phyloP scores from a whole-genome alignment of 2,113 vertebrate species.

The Peromyscus polionotus region DNA sequence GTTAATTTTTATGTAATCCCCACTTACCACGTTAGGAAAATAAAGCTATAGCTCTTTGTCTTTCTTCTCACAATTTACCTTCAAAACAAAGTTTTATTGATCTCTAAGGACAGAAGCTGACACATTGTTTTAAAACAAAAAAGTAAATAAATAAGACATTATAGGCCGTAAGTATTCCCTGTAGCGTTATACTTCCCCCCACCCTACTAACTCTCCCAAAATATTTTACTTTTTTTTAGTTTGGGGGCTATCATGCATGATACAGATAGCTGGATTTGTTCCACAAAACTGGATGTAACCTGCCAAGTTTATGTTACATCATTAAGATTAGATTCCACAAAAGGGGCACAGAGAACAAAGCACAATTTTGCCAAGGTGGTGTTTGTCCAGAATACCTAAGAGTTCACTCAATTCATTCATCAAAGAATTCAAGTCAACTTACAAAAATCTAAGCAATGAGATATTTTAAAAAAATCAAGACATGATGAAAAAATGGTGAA shows the following conservation, averaged over 20 bases:
- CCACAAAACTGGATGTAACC: neutral
- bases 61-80: neutral
- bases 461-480: constrained; percentile 15
- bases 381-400: constrained; percentile 10
- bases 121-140: neutral
- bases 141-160: neutral
- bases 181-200: neutral
- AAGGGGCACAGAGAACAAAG: neutral
- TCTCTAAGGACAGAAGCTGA: neutral
- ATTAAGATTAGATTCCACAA: constrained; percentile 12
- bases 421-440: constrained; percentile 32
- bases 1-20: neutral
- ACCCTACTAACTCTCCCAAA: neutral
- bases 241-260: neutral
- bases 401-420: neutral
- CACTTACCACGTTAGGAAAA: neutral
- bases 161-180: neutral
- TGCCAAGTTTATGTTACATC: neutral
- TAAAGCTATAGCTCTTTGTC: neutral
- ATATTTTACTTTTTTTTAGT: constrained; percentile 18
- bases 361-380: neutral
- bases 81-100: constrained; percentile 9
- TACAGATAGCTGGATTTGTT: neutral
- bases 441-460: constrained; percentile 18
- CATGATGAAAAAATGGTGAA: constrained; percentile 14